Percentiles rank a stretch among this genome's conserved stretches.
These are phyloP conservation scores for Halcyon senegalensis DNA, from an alignment of 2,113 vertebrate species.

Conservation along the genomic window DNA sequence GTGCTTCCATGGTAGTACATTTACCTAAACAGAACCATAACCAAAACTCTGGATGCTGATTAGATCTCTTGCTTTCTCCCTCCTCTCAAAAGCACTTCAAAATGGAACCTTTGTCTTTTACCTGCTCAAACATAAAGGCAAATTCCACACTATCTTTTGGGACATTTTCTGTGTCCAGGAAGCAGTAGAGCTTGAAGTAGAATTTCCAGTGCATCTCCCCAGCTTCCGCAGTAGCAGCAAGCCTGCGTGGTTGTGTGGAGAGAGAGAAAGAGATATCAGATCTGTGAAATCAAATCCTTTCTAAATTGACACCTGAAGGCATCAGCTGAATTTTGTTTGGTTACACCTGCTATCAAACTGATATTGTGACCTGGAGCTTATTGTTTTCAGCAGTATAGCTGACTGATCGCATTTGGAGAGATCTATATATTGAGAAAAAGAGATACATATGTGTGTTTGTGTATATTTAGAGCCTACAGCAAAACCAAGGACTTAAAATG, in stretches of 20 bases:
- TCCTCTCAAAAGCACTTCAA: not conserved
- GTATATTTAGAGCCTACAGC: not conserved
- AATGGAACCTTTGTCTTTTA: conserved; percentile 46
- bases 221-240: conserved; percentile 80
- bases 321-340: not conserved
- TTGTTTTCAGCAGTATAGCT: not conserved
- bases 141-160: conserved; percentile 95
- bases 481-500: not conserved
- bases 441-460: not conserved
- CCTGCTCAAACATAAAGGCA: conserved; percentile 99
- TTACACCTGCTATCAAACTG: not conserved
- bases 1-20: not conserved
- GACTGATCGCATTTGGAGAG: not conserved
- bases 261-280: not conserved
- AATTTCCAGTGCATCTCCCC: conserved; percentile 87
- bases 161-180: conserved; percentile 90
- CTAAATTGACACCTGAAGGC: not conserved
- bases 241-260: conserved; percentile 50
- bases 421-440: not conserved
- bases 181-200: conserved; percentile 99
- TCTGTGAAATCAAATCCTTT: not conserved
- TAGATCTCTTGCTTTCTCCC: not conserved
- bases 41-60: not conserved
- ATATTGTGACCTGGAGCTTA: not conserved
- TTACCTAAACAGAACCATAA: not conserved